Evolutionary conservation across 2,113 vertebrate genomes (phyloP).

Genomic region (Lucifuga dentata): DNA sequence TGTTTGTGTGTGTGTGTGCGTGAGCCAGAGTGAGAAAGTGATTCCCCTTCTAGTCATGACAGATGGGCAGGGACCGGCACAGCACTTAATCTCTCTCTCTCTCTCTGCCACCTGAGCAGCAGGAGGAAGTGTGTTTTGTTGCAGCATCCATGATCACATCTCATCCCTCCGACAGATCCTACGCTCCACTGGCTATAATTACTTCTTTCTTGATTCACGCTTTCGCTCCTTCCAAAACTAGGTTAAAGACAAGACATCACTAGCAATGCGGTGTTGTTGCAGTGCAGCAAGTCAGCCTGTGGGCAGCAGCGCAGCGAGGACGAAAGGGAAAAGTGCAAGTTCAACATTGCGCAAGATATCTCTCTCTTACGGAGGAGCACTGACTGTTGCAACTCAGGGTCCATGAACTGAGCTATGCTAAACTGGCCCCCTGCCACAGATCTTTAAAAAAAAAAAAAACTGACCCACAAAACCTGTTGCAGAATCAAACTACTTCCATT

Average conservation of each 20-base stretch:
- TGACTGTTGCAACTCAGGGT: constrained; percentile 7
- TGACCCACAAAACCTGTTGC: constrained; percentile 20
- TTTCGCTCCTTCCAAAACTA: neutral
- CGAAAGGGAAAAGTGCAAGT: constrained; percentile 11
- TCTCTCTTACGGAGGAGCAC: neutral
- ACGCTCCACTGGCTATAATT: neutral
- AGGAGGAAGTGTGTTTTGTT: constrained; percentile 2
- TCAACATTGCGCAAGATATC: constrained; percentile 8
- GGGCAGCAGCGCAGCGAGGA: neutral
- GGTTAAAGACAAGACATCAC: neutral
- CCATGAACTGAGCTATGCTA: constrained; percentile 14
- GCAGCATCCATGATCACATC: neutral
- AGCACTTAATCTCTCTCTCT: neutral
- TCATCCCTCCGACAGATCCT: constrained; percentile 2
- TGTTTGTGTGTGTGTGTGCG: constrained; percentile 3
- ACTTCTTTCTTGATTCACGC: constrained; percentile 8
- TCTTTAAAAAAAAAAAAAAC: neutral
- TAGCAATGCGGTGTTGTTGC: neutral
- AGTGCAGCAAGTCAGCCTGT: neutral
- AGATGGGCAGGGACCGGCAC: constrained; percentile 54
- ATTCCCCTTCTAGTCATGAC: constrained; percentile 50
- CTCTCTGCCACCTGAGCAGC: constrained; percentile 34
- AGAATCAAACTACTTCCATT: constrained; percentile 6
- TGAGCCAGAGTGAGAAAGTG: constrained; percentile 30
- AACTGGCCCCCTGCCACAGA: constrained; percentile 25